These are phyloP conservation scores for Shargacucullia verbasci DNA, from an alignment of 2,888 invertebrate genomes.

Conservation along the genomic window DNA sequence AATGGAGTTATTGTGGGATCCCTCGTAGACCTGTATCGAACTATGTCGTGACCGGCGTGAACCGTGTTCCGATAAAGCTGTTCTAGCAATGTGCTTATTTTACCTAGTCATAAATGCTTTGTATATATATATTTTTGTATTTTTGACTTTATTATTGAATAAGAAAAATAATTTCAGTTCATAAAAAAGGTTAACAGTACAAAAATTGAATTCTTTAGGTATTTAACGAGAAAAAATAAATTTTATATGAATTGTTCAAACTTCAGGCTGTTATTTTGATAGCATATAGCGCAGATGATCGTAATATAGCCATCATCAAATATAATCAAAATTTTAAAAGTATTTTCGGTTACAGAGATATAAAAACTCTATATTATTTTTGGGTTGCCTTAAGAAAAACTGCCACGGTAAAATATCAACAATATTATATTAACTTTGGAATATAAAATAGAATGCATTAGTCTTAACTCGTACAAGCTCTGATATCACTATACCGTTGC, in stretches of 20 bases:
- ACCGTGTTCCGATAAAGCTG: conserved; percentile 66
- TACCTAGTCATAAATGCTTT: conserved; percentile 87
- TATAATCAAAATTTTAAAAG: too few species aligned
- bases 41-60: conserved; percentile 66
- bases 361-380: neutral
- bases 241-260: conserved; percentile 72
- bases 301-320: too few species aligned
- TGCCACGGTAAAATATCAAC: conserved; percentile 58
- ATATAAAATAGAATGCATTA: conserved; percentile 65
- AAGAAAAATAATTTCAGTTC: conserved; percentile 77
- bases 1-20: conserved; percentile 74
- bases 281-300: neutral
- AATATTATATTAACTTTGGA: conserved; percentile 74
- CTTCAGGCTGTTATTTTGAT: conserved; percentile 65
- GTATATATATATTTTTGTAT: conserved; percentile 80
- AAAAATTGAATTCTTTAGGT: conserved; percentile 71
- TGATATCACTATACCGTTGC: conserved; percentile 47
- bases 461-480: conserved; percentile 70
- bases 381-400: conserved; percentile 19
- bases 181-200: conserved; percentile 65
- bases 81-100: conserved; percentile 80
- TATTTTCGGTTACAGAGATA: too few species aligned
- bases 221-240: conserved; percentile 71
- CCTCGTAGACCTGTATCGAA: conserved; percentile 75
- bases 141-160: conserved; percentile 77